Evolutionary conservation across 1,140 invertebrate genomes (phyloP).

Genomic region (Dendrolimus kikuchii): DNA sequence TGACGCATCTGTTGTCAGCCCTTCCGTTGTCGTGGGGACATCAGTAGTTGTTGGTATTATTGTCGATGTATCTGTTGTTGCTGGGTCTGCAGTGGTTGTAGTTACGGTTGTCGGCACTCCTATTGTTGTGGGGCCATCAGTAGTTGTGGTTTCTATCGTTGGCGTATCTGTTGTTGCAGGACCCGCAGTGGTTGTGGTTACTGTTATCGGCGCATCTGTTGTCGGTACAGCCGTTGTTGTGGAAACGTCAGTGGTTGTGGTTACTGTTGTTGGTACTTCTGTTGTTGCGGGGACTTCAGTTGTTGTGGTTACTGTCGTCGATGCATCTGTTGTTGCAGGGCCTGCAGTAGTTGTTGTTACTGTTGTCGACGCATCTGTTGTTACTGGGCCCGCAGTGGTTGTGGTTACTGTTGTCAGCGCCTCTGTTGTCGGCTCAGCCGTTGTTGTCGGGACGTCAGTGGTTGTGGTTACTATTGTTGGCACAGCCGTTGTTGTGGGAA

Average conservation of each 20-base stretch:
- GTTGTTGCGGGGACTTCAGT: not conserved
- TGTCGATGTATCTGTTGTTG: not conserved
- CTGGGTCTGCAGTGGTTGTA: not conserved
- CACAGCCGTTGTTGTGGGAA: constrained; percentile 2
- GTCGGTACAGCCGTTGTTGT: not conserved
- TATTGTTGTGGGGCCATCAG: not conserved
- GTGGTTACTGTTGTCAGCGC: not conserved
- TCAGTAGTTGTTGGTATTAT: not conserved
- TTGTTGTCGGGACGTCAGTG: not conserved
- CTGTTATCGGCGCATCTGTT: not conserved
- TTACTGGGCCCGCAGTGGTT: not conserved
- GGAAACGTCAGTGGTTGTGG: not conserved
- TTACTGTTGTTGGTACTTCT: not conserved
- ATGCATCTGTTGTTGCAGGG: not conserved
- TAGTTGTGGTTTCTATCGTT: not conserved
- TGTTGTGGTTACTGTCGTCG: constrained; percentile 1
- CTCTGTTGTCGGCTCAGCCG: constrained; percentile 1
- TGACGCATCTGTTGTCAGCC: not conserved
- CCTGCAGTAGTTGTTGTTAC: not conserved
- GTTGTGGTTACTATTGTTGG: not conserved
- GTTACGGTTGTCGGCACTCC: not conserved
- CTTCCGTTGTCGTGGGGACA: not conserved
- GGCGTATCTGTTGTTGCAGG: constrained; percentile 3
- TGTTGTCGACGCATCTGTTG: not conserved
- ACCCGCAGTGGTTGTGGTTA: constrained; percentile 5